Base-by-base conservation (phyloP, 2,797 vertebrate species). In the Holocentrus rufus region DNA sequence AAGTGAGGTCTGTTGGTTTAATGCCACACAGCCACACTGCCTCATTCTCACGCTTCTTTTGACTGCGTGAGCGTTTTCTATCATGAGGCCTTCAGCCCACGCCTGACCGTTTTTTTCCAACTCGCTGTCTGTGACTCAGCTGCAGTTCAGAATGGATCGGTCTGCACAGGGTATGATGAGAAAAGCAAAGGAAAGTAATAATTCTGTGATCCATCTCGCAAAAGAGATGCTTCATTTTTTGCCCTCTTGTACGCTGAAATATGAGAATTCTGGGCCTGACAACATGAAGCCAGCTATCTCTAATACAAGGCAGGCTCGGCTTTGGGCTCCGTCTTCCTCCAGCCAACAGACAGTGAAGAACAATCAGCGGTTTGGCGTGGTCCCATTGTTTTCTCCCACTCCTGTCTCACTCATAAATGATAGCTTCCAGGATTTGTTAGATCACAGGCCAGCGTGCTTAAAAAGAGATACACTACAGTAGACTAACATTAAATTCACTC, bases 41-140 rank as follows among this genome's bases (percentile, higher is more conserved):
- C 4, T 36, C 30, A 61, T 85, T 87, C 84, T 83, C 81, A 80
- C 1, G 49, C 65, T 81, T 60, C 34, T n/a, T 68, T 59, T 30
- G 75, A 56, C 57, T 15, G 36, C 62, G 36, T 61, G 44, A 57
- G 22, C 54, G 59, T n/a, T 42, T 85, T 77, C 71, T 57, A n/a
- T 76, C 67, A 42, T 31, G 68, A 52, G 61, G 44, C 61, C 39
- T 30, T 7, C 47, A 55, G 76, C 52, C 36, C 23, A 4, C 39
- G 17, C 49, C 54, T 20, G 42, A n/a, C 7, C 49, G 25, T 2
- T 27, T 23, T 42, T 44, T 54, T n/a, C 36, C 50, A 20, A 0
- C 30, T 61, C n/a, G 6, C 34, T 56, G 2, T 56, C n/a, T 47
- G 30, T 52, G n/a, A 63, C 47, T 59, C 56, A 50, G 77, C 68